phyloP scores from a whole-genome alignment of 2,888 invertebrate genomes.

The Heliconius ethilla region DNA sequence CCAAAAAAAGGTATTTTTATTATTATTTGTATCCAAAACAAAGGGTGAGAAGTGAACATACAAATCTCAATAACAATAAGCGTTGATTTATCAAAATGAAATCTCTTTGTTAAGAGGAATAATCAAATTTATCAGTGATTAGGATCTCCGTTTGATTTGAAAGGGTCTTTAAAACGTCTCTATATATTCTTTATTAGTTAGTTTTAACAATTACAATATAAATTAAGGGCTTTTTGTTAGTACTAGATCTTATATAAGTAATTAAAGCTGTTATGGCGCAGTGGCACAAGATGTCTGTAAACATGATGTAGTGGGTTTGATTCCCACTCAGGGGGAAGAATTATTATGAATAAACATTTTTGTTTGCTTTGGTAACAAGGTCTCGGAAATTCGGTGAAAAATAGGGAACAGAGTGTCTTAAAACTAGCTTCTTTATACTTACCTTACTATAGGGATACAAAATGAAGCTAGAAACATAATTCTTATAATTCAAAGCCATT shows the following conservation, averaged over 20 bases:
- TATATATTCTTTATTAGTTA: conserved; percentile 64
- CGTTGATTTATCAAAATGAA: conserved; percentile 80
- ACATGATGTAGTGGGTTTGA: no score
- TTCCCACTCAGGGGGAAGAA: no score
- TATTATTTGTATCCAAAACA: conserved; percentile 35
- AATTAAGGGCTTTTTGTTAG: neutral
- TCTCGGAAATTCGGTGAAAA: no score
- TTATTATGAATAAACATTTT: no score
- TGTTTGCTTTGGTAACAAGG: no score
- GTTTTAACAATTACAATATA: conserved; percentile 38
- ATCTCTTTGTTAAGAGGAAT: conserved; percentile 75
- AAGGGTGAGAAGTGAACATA: conserved; percentile 60
- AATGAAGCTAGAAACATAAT: no score
- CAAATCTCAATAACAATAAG: conserved; percentile 72
- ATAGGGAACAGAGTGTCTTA: no score
- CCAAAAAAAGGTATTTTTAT: no score
- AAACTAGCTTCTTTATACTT: no score
- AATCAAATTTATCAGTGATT: conserved; percentile 80
- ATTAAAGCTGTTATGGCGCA: no score
- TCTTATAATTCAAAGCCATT: neutral
- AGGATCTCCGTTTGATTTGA: conserved; percentile 73
- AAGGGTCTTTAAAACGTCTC: conserved; percentile 63
- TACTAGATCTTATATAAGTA: neutral
- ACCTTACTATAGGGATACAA: no score
- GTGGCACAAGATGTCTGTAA: no score